phyloP scores from a whole-genome alignment of 2,888 invertebrate species.

The Brenthis hecate region DNA sequence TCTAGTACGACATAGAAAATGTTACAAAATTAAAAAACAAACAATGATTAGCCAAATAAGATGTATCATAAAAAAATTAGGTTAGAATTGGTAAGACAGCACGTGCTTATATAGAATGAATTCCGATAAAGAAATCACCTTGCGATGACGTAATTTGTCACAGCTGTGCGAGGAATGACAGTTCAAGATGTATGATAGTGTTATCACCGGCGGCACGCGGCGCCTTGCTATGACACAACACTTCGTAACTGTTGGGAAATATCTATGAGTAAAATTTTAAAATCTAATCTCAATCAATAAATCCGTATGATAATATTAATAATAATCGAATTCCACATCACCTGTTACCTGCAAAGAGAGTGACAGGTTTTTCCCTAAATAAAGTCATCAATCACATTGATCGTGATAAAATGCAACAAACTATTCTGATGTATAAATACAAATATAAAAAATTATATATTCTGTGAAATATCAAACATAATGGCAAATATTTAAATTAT shows the following conservation, averaged over 20 bases:
- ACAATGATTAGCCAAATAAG: not conserved
- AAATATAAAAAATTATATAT: too few relatives aligned
- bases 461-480: too few relatives aligned
- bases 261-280: not conserved
- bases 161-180: slow-evolving; percentile 8
- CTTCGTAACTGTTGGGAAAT: slow-evolving; percentile 17
- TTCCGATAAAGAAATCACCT: slow-evolving; percentile 1
- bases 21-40: not conserved
- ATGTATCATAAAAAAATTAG: not conserved
- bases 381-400: too few relatives aligned
- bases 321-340: not conserved
- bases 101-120: not conserved
- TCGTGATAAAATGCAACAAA: too few relatives aligned
- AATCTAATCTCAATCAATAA: slow-evolving; percentile 12
- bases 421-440: too few relatives aligned
- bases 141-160: slow-evolving; percentile 7
- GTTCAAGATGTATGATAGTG: slow-evolving; percentile 4
- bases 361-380: slow-evolving; percentile 1
- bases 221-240: slow-evolving; percentile 21
- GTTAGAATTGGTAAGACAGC: not conserved
- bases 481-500: too few relatives aligned
- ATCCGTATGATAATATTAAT: not conserved
- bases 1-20: not conserved
- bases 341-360: slow-evolving; percentile 1
- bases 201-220: slow-evolving; percentile 14